Base-by-base conservation (phyloP, 1,140 invertebrate species). In the Antheraea pernyi region DNA sequence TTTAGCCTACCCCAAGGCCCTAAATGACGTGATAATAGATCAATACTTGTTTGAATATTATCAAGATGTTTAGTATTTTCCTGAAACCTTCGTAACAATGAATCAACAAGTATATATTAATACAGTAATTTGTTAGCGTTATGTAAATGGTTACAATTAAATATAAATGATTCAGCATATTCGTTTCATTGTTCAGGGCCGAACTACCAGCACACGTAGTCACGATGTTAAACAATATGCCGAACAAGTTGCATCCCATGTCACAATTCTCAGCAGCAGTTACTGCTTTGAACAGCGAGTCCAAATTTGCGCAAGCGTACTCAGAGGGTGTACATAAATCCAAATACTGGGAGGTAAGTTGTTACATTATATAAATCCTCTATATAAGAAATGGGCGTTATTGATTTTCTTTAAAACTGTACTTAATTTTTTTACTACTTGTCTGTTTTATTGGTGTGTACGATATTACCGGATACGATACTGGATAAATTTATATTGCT, bases 161-260 rank as follows among this genome's bases (percentile, higher is more conserved):
- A 16, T 53, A 3, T 67, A 53, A 39, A 37, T 67, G 19, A 37
- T 10, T 36, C 19, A 30, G 6, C 36, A 13, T 30, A 53, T 53
- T 16, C 46, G 1, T 53, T 53, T 13, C 13, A 53, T 53, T 53
- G 13, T 53, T 53, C 71, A 86, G 96, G 95, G 85, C 94, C 37
- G 93, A 94, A 76, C 80, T 99, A 7, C 98, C 99, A 1, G 94
- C 96, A 61, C 98, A 99, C 91, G 98, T 99, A 39, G 97, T 98
- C 11, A 98, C 96, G 36, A 97, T 99, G 94, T 92, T 99, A 73
- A 99, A 99, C 92, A 98, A 98, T 87, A 97, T 99, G 92, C 99
- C 99, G n/a, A 95, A 95, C 75, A 95, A 95, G 73, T 91, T 99
- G 36, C 98, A 99, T 84, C 98, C 98, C 0, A 99, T 99, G 98